phyloP scores from a whole-genome alignment of 2,888 invertebrate genomes.

The Lasioglossum vierecki region DNA sequence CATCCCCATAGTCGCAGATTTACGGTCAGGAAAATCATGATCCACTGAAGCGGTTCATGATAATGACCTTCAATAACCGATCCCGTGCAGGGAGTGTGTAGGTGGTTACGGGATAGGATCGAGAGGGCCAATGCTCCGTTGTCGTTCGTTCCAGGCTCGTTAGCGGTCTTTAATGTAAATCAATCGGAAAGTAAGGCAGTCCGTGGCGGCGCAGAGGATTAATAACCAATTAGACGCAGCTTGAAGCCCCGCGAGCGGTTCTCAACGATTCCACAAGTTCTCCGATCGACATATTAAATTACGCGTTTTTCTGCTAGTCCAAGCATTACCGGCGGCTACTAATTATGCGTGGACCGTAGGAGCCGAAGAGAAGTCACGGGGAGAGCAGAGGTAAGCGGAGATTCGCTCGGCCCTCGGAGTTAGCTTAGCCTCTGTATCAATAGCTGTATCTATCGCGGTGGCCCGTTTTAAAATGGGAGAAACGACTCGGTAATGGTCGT shows the following conservation, averaged over 20 bases:
- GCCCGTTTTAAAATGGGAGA: conserved; percentile 27
- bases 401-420: neutral
- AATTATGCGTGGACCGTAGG: conserved; percentile 55
- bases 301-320: conserved; percentile 41
- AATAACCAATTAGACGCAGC: conserved; percentile 57
- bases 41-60: conserved; percentile 1
- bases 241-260: conserved; percentile 11
- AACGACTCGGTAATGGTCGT: conserved; percentile 7
- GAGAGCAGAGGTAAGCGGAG: neutral
- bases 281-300: conserved; percentile 52
- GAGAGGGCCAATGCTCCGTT: neutral
- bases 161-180: conserved; percentile 50
- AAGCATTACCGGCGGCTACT: conserved; percentile 43
- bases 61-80: conserved; percentile 27
- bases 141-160: conserved; percentile 41
- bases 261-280: conserved; percentile 18
- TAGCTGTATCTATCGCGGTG: conserved; percentile 31
- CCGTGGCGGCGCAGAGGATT: conserved; percentile 33
- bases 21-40: neutral
- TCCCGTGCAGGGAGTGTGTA: neutral
- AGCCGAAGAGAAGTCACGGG: neutral
- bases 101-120: neutral
- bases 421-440: conserved; percentile 23
- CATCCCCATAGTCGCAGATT: neutral
- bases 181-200: conserved; percentile 45